Base-by-base conservation (phyloP, 2,797 vertebrate species). In the Gastrophryne carolinensis region DNA sequence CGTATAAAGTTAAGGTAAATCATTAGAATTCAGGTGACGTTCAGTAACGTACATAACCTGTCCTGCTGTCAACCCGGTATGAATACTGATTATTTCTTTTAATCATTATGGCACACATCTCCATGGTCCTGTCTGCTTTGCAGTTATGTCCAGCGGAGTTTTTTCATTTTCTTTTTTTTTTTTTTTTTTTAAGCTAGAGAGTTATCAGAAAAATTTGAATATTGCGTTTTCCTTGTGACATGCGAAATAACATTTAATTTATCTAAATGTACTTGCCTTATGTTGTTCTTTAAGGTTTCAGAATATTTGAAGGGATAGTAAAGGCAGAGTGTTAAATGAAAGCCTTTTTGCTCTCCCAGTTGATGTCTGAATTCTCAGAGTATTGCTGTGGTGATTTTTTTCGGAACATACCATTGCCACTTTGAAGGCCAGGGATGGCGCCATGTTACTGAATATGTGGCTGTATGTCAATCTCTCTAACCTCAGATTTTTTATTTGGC, bases 191-290 rank as follows among this genome's bases (percentile, higher is more conserved):
- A 37, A 56, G 52, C 41, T 24, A 34, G 41, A 21, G 30, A 56
- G 37, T 24, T 63, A 50, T 63, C 34, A 21, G 57, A 32, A 60
- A 44, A 70, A 57, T n/a, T 21, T 61, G 11, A 24, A 9, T 26
- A 30, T 26, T 50, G 29, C 34, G 26, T 56, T 64, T 39, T 64
- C 21, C 35, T 41, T 70, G 52, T 65, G 47, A 34, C 19, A 47
- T 53, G 70, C 17, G 24, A 56, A 72, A 65, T 39, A 78, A 50
- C 60, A 37, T 64, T 73, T 73, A 64, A 73, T 47, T 78, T 78
- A 57, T 52, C 37, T 63, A 35, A 54, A 17, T n/a, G 5, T 7
- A n/a, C n/a, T 4, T 44, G 52, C 1, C 21, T 64, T 54, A 49
- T 39, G 13, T 62, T 50, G 15, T 44, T 44, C n/a, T n/a, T n/a